A percentile compares a stretch with the other conserved stretches of the same genome.
These are phyloP conservation scores for Chlorodrepanis virens DNA, from an alignment of 2,113 vertebrate genomes.

Conservation along the genomic window DNA sequence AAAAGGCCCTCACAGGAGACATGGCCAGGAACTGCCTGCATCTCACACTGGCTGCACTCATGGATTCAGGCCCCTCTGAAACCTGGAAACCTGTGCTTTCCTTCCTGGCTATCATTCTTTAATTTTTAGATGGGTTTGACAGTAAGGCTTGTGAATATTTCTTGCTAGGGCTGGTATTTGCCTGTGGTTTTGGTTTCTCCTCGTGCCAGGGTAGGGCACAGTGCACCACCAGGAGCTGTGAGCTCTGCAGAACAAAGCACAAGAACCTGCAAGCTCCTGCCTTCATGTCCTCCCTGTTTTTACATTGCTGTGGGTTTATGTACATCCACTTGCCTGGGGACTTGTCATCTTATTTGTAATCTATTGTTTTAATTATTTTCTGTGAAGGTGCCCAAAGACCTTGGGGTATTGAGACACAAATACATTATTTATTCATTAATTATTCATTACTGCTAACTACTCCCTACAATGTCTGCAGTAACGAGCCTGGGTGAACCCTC, in stretches of 20 bases:
- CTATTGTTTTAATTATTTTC: slow-evolving; percentile 64
- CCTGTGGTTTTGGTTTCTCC: not conserved
- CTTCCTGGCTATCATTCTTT: not conserved
- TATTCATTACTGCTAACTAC: slow-evolving; percentile 45
- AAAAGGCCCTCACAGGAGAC: not conserved
- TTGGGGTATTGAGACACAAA: slow-evolving; percentile 22
- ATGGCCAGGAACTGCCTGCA: not conserved
- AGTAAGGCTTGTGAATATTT: not conserved
- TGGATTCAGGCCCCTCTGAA: not conserved
- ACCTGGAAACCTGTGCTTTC: not conserved
- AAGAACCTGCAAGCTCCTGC: not conserved
- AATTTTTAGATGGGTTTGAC: not conserved
- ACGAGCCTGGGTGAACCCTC: not conserved
- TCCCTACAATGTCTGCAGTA: not conserved
- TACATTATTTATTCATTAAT: slow-evolving; percentile 37
- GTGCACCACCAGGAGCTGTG: not conserved
- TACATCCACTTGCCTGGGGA: not conserved
- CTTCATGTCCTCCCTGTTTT: not conserved
- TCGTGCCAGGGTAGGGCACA: not conserved
- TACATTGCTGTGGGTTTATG: not conserved
- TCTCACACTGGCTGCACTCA: not conserved
- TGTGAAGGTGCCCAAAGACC: slow-evolving; percentile 31
- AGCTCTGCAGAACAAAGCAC: not conserved
- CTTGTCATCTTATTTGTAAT: slow-evolving; percentile 47
- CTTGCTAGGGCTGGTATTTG: not conserved